Conservation (phyloP, 2,888 invertebrate species). For the Drosophila affinis region DNA sequence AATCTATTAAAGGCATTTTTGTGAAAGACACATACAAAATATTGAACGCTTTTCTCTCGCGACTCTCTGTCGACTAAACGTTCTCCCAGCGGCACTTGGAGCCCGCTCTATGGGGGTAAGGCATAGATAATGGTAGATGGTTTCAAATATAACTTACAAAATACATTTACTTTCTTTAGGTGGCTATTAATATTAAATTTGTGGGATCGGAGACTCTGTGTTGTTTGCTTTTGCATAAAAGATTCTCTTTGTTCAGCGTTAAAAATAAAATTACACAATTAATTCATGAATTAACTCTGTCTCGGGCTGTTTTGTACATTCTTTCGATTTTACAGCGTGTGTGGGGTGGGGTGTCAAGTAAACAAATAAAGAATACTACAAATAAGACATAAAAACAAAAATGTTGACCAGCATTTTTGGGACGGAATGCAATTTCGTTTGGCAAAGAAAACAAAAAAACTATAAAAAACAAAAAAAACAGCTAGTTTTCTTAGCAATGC, state of each 20-base stretch:
- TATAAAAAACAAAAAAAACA: constrained; percentile 32
- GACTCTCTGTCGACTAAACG: neutral
- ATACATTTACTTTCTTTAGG: constrained; percentile 23
- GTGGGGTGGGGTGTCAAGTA: constrained; percentile 27
- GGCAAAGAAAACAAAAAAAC: constrained; percentile 34
- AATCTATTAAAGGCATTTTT: constrained; percentile 81
- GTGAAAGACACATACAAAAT: constrained; percentile 64
- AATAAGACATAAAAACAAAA: constrained; percentile 48
- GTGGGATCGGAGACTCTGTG: constrained; percentile 3
- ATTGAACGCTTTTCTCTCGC: constrained; percentile 13
- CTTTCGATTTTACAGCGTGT: constrained; percentile 40
- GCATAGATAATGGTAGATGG: constrained; percentile 10
- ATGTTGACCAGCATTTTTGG: constrained; percentile 57
- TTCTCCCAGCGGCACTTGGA: constrained; percentile 25
- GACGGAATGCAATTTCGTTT: constrained; percentile 77
- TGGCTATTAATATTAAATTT: constrained; percentile 22
- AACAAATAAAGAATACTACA: constrained; percentile 4
- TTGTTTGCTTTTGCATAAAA: constrained; percentile 15
- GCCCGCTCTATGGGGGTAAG: constrained; percentile 35
- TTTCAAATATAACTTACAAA: constrained; percentile 30
- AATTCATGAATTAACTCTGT: constrained; percentile 28
- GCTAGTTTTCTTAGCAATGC: constrained; percentile 15
- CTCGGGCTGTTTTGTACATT: constrained; percentile 69
- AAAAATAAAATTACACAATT: constrained; percentile 24
- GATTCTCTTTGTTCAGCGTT: constrained; percentile 34